These are phyloP conservation scores for Pheosia tremula DNA, from an alignment of 2,888 invertebrate genomes.

Conservation along the genomic window DNA sequence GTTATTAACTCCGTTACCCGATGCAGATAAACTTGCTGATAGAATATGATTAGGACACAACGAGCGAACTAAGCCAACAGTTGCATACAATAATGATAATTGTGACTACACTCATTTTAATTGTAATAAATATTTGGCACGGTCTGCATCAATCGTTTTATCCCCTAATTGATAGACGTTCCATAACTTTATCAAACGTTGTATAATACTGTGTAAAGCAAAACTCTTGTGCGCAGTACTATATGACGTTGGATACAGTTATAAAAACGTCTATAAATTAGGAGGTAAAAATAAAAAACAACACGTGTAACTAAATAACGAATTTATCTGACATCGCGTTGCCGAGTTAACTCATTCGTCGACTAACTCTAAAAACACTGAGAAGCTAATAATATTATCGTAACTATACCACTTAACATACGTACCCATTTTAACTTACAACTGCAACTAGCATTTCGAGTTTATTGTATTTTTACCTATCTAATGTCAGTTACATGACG, in stretches of 20 bases:
- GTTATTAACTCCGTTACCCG: constrained; percentile 71
- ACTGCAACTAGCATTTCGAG: constrained; percentile 68
- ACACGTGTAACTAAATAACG: constrained; percentile 49
- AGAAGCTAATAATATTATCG: constrained; percentile 73
- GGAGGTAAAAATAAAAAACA: constrained; percentile 20
- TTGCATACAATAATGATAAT: constrained; percentile 19
- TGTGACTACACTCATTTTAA: constrained; percentile 19
- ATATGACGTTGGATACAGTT: too few relatives aligned
- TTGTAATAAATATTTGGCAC: constrained; percentile 34
- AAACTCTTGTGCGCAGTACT: too few relatives aligned
- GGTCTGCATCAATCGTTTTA: constrained; percentile 22
- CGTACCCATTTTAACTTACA: constrained; percentile 65
- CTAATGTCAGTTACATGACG: constrained; percentile 70
- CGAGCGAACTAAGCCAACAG: constrained; percentile 20
- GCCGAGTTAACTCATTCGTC: constrained; percentile 81
- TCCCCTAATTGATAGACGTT: too few relatives aligned
- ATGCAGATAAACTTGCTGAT: constrained; percentile 74
- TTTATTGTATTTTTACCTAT: constrained; percentile 78
- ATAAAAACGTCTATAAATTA: too few relatives aligned
- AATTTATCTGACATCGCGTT: constrained; percentile 77
- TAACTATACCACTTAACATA: constrained; percentile 64
- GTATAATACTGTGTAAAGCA: too few relatives aligned
- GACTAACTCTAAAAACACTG: constrained; percentile 84
- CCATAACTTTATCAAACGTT: too few relatives aligned
- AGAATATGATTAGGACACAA: constrained; percentile 35